A percentile compares a stretch with the other conserved stretches of the same genome.
These are phyloP conservation scores for Acyrthosiphon pisum DNA, from an alignment of 1,140 invertebrate genomes.

Conservation along the genomic window DNA sequence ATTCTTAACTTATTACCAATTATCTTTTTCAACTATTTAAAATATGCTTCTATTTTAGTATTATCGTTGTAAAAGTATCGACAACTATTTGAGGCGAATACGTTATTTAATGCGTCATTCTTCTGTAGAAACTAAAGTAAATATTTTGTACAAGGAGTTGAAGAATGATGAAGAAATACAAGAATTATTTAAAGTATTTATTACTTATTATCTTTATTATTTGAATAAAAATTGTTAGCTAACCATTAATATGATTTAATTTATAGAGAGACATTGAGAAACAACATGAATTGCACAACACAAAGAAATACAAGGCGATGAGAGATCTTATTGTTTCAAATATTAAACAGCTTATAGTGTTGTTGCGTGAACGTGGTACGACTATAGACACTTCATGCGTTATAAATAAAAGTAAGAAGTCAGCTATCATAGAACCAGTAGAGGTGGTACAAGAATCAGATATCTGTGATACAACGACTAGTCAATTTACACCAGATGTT, in stretches of 20 bases:
- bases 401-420: neutral
- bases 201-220: neutral
- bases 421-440: neutral
- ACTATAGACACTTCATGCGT: neutral
- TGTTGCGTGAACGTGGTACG: conserved; percentile 29
- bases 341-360: conserved; percentile 25
- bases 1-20: neutral
- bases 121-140: conserved; percentile 9
- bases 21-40: neutral
- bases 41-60: neutral
- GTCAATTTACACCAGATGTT: neutral
- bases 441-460: neutral
- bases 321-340: conserved; percentile 29
- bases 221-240: neutral
- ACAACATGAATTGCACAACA: conserved; percentile 7
- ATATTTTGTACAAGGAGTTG: neutral
- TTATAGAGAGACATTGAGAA: conserved; percentile 16
- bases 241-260: neutral
- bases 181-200: conserved; percentile 43
- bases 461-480: neutral
- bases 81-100: conserved; percentile 40
- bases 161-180: conserved; percentile 30
- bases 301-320: conserved; percentile 38
- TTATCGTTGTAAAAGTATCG: conserved; percentile 46
- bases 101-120: conserved; percentile 27